Base-by-base conservation (phyloP, 2,888 invertebrate species). In the Iselma pallidipennis region DNA sequence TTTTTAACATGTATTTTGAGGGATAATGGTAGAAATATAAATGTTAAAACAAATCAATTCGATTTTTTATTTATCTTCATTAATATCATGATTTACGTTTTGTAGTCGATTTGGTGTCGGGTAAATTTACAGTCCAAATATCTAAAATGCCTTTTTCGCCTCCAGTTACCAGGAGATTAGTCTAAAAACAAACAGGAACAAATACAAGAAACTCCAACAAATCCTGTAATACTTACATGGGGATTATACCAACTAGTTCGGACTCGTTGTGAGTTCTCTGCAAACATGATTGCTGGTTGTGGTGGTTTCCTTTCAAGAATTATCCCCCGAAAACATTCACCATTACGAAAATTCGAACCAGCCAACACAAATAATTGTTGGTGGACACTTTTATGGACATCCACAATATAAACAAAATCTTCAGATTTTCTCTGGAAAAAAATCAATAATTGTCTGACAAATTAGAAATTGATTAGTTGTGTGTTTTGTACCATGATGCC, bases 91-190 rank as follows among this genome's bases (percentile, higher is more conserved):
- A 37, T 12, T 1, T 37, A 2, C 2, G 16, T 16, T 29, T n/a
- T 33, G 4, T 33, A 2, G 4, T 33, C 10, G 33, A 14, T 33
- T 33, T 4, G 5, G 4, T 2, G n/a, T 57, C 19, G 33, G 31
- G 54, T 61, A 68, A 57, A 31, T 70, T 69, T 12, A 74, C 76
- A 63, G 82, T 81, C 92, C 92, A 92, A 45, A 89, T 80, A 72
- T 86, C 86, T 10, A 92, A 72, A 45, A 87, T 80, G 12, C 90
- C 90, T n/a, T 84, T 80, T 82, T 93, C 92, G 3, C 92, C 92
- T 19, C 88, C 88, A 9, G 91, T 91, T 63, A 92, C 76, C 50
- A 92, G 77, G 19, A 86, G 65, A 67, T 88, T 86, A 25, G 82
- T 83, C 88, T 91, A 78, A 12, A 82, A 79, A 72, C 68, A 51